A percentile compares a stretch with the other conserved stretches of the same genome.
Conservation (phyloP, 2,888 invertebrate species). For the Allolobophora icterica region DNA sequence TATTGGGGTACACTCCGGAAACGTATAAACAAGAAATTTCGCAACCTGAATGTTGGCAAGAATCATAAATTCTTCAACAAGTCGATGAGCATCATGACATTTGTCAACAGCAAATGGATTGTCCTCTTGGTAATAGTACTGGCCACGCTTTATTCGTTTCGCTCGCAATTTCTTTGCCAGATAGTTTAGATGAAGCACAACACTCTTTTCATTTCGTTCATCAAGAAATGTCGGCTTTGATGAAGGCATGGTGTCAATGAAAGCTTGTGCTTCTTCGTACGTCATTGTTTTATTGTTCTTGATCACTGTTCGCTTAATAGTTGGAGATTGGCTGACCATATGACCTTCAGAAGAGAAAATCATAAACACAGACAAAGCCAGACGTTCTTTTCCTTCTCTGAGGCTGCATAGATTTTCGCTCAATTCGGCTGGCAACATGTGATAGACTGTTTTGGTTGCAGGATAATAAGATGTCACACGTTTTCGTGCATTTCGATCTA, state of each 20-base stretch:
- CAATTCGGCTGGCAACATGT: slow-evolving; percentile 88
- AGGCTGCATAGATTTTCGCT: slow-evolving; percentile 71
- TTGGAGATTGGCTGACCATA: not conserved
- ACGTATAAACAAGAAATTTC: slow-evolving; percentile 49
- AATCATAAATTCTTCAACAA: slow-evolving; percentile 57
- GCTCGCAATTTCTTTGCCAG: slow-evolving; percentile 27
- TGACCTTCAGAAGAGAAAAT: slow-evolving; percentile 20
- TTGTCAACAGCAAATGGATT: not conserved
- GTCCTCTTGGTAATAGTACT: slow-evolving; percentile 14
- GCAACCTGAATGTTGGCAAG: slow-evolving; percentile 55
- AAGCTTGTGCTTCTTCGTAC: slow-evolving; percentile 33
- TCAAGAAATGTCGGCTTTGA: not conserved
- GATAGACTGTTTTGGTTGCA: slow-evolving; percentile 69
- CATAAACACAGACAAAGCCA: slow-evolving; percentile 32
- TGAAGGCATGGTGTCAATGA: slow-evolving; percentile 1
- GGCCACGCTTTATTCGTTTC: slow-evolving; percentile 27
- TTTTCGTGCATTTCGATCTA: slow-evolving; percentile 73
- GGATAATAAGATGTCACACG: slow-evolving; percentile 74
- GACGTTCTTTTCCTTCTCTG: slow-evolving; percentile 59
- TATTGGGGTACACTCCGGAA: slow-evolving; percentile 52
- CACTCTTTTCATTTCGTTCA: not conserved
- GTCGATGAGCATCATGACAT: slow-evolving; percentile 28
- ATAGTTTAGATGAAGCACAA: slow-evolving; percentile 27
- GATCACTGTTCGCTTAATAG: slow-evolving; percentile 18
- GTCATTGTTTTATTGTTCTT: slow-evolving; percentile 30